Conservation (phyloP, 2,888 invertebrate species). For the Coecobrya sp. region DNA sequence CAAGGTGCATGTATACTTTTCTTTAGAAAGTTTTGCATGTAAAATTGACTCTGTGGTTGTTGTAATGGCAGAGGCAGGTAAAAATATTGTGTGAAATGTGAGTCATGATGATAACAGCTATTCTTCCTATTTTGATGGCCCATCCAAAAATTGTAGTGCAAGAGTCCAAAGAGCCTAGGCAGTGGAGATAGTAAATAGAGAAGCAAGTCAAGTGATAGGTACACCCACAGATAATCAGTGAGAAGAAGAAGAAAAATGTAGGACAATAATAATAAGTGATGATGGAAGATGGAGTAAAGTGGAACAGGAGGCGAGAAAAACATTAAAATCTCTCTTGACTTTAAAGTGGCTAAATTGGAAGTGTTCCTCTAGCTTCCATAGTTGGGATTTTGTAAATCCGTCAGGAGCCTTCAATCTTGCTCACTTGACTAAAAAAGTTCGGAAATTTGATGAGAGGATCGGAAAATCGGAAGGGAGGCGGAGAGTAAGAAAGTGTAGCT, state of each 20-base stretch:
- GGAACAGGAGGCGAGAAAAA: not conserved
- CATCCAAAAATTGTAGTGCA: not conserved
- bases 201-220: slow-evolving; percentile 36
- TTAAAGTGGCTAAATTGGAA: no score
- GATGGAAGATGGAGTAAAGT: not conserved
- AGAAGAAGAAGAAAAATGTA: not conserved
- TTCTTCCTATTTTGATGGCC: not conserved
- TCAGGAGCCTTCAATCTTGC: no score
- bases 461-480: no score
- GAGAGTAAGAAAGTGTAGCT: no score
- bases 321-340: no score
- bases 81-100: slow-evolving; percentile 16
- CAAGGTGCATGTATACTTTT: not conserved
- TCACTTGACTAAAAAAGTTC: no score
- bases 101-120: not conserved
- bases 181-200: not conserved
- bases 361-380: no score
- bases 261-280: not conserved
- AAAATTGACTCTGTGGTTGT: not conserved
- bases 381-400: no score
- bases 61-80: not conserved
- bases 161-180: no score
- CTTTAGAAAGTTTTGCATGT: slow-evolving; percentile 25
- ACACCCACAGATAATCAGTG: slow-evolving; percentile 35
- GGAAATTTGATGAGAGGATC: no score